phyloP scores from a whole-genome alignment of 2,113 vertebrate genomes.

The Pseudorectes ferrugineus region DNA sequence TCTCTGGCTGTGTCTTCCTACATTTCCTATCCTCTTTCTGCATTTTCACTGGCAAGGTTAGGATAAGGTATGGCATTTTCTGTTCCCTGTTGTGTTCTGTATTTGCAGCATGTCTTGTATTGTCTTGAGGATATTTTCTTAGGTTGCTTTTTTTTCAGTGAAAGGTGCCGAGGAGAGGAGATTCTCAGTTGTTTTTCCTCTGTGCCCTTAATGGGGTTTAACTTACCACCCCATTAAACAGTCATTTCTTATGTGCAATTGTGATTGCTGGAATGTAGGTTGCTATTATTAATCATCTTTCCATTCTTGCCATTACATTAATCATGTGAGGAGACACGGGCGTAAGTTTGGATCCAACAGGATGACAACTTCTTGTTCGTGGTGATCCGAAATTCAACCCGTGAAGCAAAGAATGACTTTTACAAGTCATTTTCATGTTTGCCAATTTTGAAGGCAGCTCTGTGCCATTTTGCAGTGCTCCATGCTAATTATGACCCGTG shows the following conservation, averaged over 20 bases:
- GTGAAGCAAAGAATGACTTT: not conserved
- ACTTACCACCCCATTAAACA: slow-evolving; percentile 45
- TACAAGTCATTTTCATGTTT: slow-evolving; percentile 33
- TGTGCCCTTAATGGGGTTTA: slow-evolving; percentile 29
- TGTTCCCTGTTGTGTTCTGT: not conserved
- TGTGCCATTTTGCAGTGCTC: slow-evolving; percentile 28
- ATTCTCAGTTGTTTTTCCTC: not conserved
- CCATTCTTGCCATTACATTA: slow-evolving; percentile 10
- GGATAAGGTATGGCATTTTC: not conserved
- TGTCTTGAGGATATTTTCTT: not conserved
- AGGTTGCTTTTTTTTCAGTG: not conserved
- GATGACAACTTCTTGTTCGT: not conserved
- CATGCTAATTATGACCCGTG: not conserved
- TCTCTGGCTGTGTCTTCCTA: not conserved
- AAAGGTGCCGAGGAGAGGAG: not conserved
- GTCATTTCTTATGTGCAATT: slow-evolving; percentile 42
- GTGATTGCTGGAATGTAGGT: slow-evolving; percentile 53
- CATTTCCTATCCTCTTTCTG: not conserved
- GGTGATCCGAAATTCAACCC: not conserved
- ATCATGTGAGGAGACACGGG: not conserved
- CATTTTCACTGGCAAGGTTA: not conserved
- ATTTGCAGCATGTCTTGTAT: not conserved
- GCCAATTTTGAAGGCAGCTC: not conserved
- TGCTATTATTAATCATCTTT: slow-evolving; percentile 49
- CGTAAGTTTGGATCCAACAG: not conserved